Conservation (phyloP, 2,113 vertebrate genomes). For the Vidua macroura region DNA sequence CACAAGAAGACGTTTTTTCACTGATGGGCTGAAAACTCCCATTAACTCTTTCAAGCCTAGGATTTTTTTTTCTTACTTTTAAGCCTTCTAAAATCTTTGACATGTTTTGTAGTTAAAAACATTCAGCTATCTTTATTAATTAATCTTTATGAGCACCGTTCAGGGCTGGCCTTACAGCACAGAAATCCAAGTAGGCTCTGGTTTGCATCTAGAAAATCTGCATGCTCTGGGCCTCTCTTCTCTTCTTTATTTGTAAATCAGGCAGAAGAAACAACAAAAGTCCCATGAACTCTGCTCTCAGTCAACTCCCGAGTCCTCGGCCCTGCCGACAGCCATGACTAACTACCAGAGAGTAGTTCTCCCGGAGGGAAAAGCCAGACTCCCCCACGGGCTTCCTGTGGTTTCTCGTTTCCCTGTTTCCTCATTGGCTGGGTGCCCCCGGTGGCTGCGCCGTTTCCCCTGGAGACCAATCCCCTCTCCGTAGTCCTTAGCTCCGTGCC, state of each 20-base stretch:
- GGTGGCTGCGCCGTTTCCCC: too few species aligned
- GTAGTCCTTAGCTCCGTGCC: too few species aligned
- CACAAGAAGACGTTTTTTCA: neutral
- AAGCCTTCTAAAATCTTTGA: neutral
- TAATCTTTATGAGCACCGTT: neutral
- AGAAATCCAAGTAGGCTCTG: neutral
- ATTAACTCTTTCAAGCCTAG: neutral
- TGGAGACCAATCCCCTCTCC: too few species aligned
- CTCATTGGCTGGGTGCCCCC: too few species aligned
- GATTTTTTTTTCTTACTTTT: neutral
- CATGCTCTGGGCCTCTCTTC: neutral
- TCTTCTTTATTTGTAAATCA: neutral
- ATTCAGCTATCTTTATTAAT: neutral
- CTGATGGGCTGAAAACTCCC: neutral
- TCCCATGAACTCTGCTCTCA: too few species aligned
- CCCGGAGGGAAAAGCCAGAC: too few species aligned
- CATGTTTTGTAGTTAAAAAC: neutral
- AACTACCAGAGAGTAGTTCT: too few species aligned
- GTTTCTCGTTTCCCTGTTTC: too few species aligned
- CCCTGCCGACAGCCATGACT: too few species aligned
- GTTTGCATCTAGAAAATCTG: neutral
- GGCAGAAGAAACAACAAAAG: neutral
- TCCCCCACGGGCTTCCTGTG: too few species aligned
- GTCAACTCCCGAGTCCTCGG: too few species aligned
- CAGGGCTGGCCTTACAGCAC: neutral